Percentiles rank a stretch among this genome's conserved stretches.
These are phyloP conservation scores for Octomys mimax DNA, from an alignment of 2,797 vertebrate genomes.

Conservation along the genomic window DNA sequence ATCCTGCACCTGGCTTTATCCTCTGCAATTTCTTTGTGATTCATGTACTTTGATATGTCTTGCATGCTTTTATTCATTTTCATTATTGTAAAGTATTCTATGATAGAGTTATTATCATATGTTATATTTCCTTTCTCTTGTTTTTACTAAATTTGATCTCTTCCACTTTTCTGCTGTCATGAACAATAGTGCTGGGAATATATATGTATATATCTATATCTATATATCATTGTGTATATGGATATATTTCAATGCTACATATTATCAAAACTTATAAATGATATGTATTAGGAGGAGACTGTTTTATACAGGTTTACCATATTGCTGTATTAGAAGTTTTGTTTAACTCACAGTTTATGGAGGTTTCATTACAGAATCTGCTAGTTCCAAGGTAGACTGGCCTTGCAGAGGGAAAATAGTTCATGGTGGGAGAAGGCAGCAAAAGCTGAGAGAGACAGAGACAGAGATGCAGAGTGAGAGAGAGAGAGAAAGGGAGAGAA, in stretches of 20 bases:
- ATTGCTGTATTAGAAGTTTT: not conserved
- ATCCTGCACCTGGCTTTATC: not conserved
- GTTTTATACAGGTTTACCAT: not conserved
- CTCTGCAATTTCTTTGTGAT: not conserved
- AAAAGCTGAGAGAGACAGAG: not conserved
- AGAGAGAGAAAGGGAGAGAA: not conserved
- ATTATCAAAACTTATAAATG: not conserved
- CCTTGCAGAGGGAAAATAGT: not conserved
- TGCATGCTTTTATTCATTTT: conserved; percentile 26
- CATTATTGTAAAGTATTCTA: not conserved
- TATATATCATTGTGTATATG: not conserved
- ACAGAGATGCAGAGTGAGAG: too few species aligned
- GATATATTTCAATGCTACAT: not conserved
- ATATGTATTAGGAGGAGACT: rapidly evolving
- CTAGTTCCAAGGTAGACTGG: not conserved
- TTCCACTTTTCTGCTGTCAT: not conserved
- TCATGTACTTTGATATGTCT: not conserved
- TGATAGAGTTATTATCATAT: not conserved
- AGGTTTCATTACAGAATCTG: not conserved
- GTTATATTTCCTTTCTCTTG: not conserved
- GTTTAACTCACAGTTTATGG: not conserved
- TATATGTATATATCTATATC: not conserved
- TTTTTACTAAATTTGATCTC: not conserved
- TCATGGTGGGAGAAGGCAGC: not conserved
- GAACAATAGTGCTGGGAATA: not conserved